Evolutionary conservation across 1,140 invertebrate species (phyloP).

Genomic region (Tenebrio molitor): DNA sequence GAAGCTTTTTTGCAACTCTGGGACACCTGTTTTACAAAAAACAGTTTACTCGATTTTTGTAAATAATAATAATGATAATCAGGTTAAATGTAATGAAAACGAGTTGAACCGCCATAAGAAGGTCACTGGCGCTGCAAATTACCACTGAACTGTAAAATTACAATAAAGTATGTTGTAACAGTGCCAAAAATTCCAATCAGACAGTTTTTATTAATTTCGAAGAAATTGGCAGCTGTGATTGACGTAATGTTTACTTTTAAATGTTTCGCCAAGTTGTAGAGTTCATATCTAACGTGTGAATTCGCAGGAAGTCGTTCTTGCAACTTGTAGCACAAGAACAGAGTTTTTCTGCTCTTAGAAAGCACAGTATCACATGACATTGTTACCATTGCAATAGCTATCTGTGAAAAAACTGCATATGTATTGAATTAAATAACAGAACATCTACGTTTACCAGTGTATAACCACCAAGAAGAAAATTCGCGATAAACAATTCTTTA

Average conservation of each 20-base stretch:
- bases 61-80: too few species aligned
- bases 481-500: neutral
- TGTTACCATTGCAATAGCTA: neutral
- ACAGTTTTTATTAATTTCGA: neutral
- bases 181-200: neutral
- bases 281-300: neutral
- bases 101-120: too few species aligned
- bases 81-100: too few species aligned
- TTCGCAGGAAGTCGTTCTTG: neutral
- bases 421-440: too few species aligned
- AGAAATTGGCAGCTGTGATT: slow-evolving; percentile 16
- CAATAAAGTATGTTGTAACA: slow-evolving; percentile 14
- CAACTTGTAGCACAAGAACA: slow-evolving; percentile 9
- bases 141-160: slow-evolving; percentile 7
- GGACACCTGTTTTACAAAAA: too few species aligned
- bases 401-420: neutral
- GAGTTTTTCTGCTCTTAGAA: neutral
- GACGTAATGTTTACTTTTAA: neutral
- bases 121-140: too few species aligned
- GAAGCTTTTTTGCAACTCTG: too few species aligned
- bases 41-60: too few species aligned
- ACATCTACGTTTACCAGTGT: too few species aligned
- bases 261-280: slow-evolving; percentile 2
- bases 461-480: neutral
- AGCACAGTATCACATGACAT: neutral